These are phyloP conservation scores for Glyphotaelius pellucidus DNA, from an alignment of 2,888 invertebrate genomes.

Conservation along the genomic window DNA sequence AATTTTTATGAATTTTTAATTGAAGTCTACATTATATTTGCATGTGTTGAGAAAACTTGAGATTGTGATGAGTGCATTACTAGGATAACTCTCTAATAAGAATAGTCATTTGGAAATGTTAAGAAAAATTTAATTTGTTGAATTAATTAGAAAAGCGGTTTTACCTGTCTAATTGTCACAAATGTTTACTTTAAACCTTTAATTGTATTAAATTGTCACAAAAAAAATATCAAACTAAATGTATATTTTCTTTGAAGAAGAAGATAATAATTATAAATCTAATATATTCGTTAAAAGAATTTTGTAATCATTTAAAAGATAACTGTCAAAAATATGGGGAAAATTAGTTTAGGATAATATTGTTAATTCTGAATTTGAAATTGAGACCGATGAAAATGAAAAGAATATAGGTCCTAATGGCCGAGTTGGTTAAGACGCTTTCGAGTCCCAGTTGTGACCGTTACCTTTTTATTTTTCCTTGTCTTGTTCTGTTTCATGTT, in stretches of 20 bases:
- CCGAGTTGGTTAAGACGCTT: too few species aligned
- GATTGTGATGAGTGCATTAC: constrained; percentile 2
- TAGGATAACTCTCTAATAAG: constrained; percentile 2
- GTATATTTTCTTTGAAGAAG: neutral
- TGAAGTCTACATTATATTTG: neutral
- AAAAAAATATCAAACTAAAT: neutral
- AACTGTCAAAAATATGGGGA: too few species aligned
- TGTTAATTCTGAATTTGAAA: too few species aligned
- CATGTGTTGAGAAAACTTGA: neutral
- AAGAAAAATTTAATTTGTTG: neutral
- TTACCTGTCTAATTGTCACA: neutral
- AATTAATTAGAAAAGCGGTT: neutral
- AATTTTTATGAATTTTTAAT: neutral
- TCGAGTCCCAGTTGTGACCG: too few species aligned
- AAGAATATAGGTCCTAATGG: too few species aligned
- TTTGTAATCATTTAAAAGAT: too few species aligned
- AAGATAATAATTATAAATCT: too few species aligned
- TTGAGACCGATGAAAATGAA: too few species aligned
- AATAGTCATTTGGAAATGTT: neutral
- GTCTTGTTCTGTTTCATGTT: too few species aligned
- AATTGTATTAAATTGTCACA: neutral
- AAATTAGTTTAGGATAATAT: too few species aligned
- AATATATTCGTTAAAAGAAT: too few species aligned
- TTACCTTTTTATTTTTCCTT: too few species aligned
- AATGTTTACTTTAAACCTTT: neutral